Evolutionary conservation across 2,113 vertebrate genomes (phyloP), one percentile per base, ranked within the genome.

Genomic region (Lagopus muta): DNA sequence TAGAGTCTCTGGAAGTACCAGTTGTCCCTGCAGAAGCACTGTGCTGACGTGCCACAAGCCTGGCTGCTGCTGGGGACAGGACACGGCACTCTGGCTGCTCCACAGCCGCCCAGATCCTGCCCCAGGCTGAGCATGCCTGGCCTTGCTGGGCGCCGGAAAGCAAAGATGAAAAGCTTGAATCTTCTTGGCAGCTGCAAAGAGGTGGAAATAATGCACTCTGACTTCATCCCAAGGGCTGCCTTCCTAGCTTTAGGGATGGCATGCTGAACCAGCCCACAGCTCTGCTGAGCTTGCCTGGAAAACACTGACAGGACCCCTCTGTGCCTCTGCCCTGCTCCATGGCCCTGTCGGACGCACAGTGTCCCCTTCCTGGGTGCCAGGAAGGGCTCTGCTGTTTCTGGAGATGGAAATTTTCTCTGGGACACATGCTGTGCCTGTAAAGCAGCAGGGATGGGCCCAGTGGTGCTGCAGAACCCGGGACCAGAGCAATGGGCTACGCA

Each of bases 191-290:
- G 62, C 1, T 2, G 22, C 82, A 87, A 60, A 42, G 42, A 87
- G 62, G 28, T 66, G 84, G 78, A 93, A 95, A 69, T 92, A 89
- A 92, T 64, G 47, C 20, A 17, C 52, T 88, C 83, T 89, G 70
- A 89, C 87, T 91, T 89, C 52, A 82, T 72, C 20, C 8, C 70
- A 42, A 43, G 69, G 24, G 71, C 74, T 92, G 78, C 21, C 55
- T 83, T 73, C 73, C 52, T 42, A 42, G n/a, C 48, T 75, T 43
- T 85, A 32, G 66, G 70, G 32, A 16, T 36, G 78, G 57, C 1
- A 5, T 47, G 52, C 48, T 13, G 52, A 80, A 75, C 6, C 70
- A 61, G 54, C 58, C 87, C 32, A 3, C 48, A 61, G 83, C 0
- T 0, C 50, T 55, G 84, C 30, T 34, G 8, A 7, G 20, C 55